These are phyloP conservation scores for Epinephelus cyanopodus DNA, from an alignment of 2,113 vertebrate species.

Conservation along the genomic window DNA sequence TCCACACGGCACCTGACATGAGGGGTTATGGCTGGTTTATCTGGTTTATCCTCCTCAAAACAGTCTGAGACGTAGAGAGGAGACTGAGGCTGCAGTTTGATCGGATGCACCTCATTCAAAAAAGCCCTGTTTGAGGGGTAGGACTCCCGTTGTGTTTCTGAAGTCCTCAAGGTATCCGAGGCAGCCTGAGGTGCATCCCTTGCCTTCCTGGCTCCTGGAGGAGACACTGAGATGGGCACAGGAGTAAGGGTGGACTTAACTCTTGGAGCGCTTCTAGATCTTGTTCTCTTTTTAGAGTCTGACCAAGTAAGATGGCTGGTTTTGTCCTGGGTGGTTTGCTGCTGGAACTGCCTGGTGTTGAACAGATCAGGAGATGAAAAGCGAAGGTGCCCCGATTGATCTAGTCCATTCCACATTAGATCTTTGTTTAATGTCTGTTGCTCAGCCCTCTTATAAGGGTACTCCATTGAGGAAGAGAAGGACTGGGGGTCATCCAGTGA, in stretches of 20 bases:
- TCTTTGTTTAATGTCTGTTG: slow-evolving; percentile 79
- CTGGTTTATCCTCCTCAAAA: slow-evolving; percentile 84
- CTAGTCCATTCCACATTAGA: slow-evolving; percentile 81
- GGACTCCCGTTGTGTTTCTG: slow-evolving; percentile 82
- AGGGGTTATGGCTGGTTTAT: slow-evolving; percentile 84
- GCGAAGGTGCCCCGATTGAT: slow-evolving; percentile 83
- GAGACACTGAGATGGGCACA: slow-evolving; percentile 86
- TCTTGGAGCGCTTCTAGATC: slow-evolving; percentile 92
- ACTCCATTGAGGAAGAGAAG: slow-evolving; percentile 85
- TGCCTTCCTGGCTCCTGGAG: slow-evolving; percentile 80
- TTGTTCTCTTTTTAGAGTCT: slow-evolving; percentile 87
- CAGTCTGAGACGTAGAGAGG: slow-evolving; percentile 91
- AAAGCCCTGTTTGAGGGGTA: slow-evolving; percentile 84
- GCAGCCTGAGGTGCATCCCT: slow-evolving; percentile 81
- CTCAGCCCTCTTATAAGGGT: slow-evolving; percentile 76
- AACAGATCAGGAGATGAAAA: slow-evolving; percentile 85
- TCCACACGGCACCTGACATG: slow-evolving; percentile 95
- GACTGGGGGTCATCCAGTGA: slow-evolving; percentile 90
- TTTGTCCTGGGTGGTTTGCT: slow-evolving; percentile 71
- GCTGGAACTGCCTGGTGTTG: slow-evolving; percentile 75
- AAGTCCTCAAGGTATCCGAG: slow-evolving; percentile 78
- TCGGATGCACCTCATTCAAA: slow-evolving; percentile 95
- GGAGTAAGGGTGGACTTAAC: slow-evolving; percentile 87
- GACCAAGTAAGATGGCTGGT: slow-evolving; percentile 77
- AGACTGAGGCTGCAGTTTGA: slow-evolving; percentile 94